These are phyloP conservation scores for Aphelenchoides bicaudatus DNA, from an alignment of 2,888 invertebrate genomes.

Conservation along the genomic window DNA sequence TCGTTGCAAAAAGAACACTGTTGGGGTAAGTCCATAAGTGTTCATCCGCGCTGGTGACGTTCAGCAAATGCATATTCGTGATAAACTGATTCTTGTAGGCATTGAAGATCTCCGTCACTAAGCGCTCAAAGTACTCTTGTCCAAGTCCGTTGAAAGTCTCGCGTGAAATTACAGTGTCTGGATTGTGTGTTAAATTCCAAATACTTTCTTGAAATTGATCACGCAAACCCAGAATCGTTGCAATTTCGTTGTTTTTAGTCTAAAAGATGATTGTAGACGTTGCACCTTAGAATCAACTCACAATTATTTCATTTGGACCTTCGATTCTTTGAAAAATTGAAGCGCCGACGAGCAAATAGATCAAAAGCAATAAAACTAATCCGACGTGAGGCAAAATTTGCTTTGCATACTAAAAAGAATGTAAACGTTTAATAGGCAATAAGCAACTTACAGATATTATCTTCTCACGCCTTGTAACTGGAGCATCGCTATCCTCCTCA, in stretches of 20 bases:
- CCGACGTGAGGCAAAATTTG: conserved; percentile 60
- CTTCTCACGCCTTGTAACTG: conserved; percentile 2
- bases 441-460: neutral
- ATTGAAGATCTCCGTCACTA: conserved; percentile 42
- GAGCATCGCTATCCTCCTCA: conserved; percentile 7
- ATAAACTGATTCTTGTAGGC: conserved; percentile 59
- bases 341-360: conserved; percentile 57
- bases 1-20: conserved; percentile 60
- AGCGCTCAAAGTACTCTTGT: conserved; percentile 53
- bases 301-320: conserved; percentile 53
- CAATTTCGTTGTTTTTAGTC: conserved; percentile 50
- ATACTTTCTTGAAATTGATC: conserved; percentile 57
- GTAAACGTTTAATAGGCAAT: neutral
- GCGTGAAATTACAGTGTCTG: conserved; percentile 51
- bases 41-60: conserved; percentile 51
- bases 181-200: conserved; percentile 57
- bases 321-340: conserved; percentile 52
- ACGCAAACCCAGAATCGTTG: conserved; percentile 49
- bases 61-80: conserved; percentile 53
- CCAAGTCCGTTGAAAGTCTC: conserved; percentile 58
- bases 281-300: conserved; percentile 21
- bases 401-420: conserved; percentile 49
- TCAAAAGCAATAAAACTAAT: conserved; percentile 52
- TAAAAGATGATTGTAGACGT: conserved; percentile 19
- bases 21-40: conserved; percentile 59